A percentile compares a stretch with the other conserved stretches of the same genome.
Conservation (phyloP, 2,113 vertebrate genomes). For the Protomyctophum bolini region DNA sequence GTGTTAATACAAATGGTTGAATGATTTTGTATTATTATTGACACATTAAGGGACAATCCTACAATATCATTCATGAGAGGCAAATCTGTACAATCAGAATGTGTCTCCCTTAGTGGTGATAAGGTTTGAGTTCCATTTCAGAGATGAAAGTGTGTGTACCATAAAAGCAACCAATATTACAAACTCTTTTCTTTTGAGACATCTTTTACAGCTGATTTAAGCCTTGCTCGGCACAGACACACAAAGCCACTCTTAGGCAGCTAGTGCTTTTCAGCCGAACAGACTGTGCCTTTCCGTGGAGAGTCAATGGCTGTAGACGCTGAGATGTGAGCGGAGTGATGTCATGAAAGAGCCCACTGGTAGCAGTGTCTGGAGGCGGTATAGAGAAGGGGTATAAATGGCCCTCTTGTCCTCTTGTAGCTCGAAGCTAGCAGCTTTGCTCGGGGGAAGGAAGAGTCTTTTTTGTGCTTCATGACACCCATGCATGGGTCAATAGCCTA, state of each 20-base stretch:
- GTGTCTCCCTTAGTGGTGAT: neutral
- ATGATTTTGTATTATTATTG: too few relatives aligned
- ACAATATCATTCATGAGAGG: neutral
- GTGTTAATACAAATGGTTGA: too few relatives aligned
- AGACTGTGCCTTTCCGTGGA: conserved; percentile 47
- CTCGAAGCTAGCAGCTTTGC: conserved; percentile 31
- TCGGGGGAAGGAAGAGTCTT: conserved; percentile 41
- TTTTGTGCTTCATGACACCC: conserved; percentile 65
- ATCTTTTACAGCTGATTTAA: conserved; percentile 16
- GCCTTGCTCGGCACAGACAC: conserved; percentile 5
- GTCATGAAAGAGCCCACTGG: conserved; percentile 61
- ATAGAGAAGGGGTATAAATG: conserved; percentile 60
- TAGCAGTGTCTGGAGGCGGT: conserved; percentile 53
- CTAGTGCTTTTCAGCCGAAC: conserved; percentile 36
- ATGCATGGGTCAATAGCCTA: conserved; percentile 61
- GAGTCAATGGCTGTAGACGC: conserved; percentile 53
- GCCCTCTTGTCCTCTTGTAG: conserved; percentile 51
- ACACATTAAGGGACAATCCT: neutral
- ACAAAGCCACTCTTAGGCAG: conserved; percentile 34
- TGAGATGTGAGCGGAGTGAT: conserved; percentile 55
- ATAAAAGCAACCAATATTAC: conserved; percentile 4
- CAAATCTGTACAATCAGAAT: neutral
- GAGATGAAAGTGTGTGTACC: neutral
- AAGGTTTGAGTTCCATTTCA: conserved; percentile 1
- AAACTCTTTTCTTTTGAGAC: neutral